Evolutionary conservation across 2,113 vertebrate species (phyloP).

Genomic region (Syrmaticus mikado): DNA sequence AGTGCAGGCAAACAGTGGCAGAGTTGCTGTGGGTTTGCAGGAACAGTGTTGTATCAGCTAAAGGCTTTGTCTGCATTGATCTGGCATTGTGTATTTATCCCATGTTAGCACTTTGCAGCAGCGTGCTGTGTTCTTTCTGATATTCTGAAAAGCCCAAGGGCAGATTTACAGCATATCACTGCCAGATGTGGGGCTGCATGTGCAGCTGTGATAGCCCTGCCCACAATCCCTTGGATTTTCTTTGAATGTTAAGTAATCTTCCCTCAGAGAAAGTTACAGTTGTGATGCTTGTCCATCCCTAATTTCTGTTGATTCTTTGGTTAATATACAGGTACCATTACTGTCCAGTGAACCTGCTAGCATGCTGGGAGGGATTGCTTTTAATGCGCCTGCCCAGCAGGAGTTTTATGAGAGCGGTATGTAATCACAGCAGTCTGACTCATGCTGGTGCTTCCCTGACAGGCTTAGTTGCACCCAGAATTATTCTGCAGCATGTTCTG

Average conservation of each 20-base stretch:
- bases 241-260: background rate
- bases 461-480: background rate
- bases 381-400: background rate
- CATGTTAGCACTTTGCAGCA: background rate
- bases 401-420: background rate
- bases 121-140: background rate
- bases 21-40: background rate
- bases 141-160: background rate
- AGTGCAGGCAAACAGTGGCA: background rate
- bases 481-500: background rate
- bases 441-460: background rate
- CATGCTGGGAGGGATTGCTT: background rate
- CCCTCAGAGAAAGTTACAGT: background rate
- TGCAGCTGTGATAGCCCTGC: background rate
- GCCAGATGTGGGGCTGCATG: background rate
- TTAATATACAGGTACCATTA: background rate
- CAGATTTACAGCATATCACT: background rate
- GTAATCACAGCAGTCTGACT: background rate
- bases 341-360: background rate
- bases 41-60: background rate
- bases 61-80: background rate
- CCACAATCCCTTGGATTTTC: background rate
- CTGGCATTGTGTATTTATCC: background rate
- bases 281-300: background rate
- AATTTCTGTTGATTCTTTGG: background rate